Evolutionary conservation across 2,797 vertebrate species (phyloP), one percentile per base, ranked within the genome.

Genomic region (Protosalanx chinensis): DNA sequence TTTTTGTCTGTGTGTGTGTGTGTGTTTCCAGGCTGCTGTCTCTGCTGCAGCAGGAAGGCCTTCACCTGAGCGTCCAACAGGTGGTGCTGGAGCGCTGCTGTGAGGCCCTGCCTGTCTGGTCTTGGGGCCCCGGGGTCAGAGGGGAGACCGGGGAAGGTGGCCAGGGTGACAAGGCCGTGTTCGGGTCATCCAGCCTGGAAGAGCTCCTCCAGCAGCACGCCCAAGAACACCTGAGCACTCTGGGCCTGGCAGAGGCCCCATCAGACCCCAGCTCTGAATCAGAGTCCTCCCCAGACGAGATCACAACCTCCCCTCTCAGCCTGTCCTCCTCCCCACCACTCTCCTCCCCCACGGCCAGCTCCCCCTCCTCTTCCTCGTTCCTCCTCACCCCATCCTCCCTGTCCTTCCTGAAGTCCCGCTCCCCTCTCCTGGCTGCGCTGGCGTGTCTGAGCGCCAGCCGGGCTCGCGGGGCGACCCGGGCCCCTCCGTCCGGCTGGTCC

Each of bases 61-160:
- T 98, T 74, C 88, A 76, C 13, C 85, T 99, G 70, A 97, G 93
- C 29, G 91, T 99, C 69, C 95, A 95, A 69, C 91, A 98, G 85
- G 93, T 99, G 73, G 95, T 98, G 18, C 84, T 97, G 64, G 91
- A 87, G 84, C 93, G 91, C 83, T 99, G 97, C 89, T 98, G 97
- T 76, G 95, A 96, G 65, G 75, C 88, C 60, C 88, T 98, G 59
- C 91, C 90, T 1, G 74, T 98, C 57, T 96, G 94, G 89, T 77
- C 75, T 20, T 81, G 84, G n/a, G 71, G 73, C 73, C 86, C 89
- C 1, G 61, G 18, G 1, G 53, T 66, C 0, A 71, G 64, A 1
- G 0, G 1, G 18, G 79, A 78, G 46, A 53, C 18, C 1, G 59
- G 35, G 27, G 58, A 8, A 53, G 6, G 20, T 2, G 16, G 65